Percentiles rank a stretch among this genome's conserved stretches.
phyloP scores from a whole-genome alignment of 2,888 invertebrate genomes.

The Thecophora atra region DNA sequence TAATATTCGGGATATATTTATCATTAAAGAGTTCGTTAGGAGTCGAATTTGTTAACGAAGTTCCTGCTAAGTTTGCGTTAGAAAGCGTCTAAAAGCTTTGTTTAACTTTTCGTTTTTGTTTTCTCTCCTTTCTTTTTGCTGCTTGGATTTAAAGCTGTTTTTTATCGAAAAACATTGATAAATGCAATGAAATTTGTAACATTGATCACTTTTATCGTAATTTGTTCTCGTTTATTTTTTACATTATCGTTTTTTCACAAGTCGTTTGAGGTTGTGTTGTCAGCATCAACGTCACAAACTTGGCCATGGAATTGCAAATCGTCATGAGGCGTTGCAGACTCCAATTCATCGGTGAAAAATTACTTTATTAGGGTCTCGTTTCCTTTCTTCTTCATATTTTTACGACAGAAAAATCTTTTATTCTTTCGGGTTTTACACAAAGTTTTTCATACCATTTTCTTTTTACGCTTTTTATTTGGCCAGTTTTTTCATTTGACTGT shows the following conservation, averaged over 20 bases:
- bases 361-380: background rate
- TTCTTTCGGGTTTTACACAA: too few relatives aligned
- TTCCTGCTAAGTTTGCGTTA: too few relatives aligned
- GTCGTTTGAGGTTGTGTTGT: too few relatives aligned
- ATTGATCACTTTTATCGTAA: conserved; percentile 28
- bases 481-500: background rate
- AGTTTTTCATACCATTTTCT: conserved; percentile 45
- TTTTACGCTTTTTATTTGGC: background rate
- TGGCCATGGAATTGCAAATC: background rate
- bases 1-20: too few relatives aligned
- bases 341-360: background rate
- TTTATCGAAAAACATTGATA: conserved; percentile 33
- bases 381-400: background rate
- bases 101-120: background rate
- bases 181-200: conserved; percentile 33
- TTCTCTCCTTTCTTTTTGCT: too few relatives aligned
- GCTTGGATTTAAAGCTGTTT: conserved; percentile 10
- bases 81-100: too few relatives aligned
- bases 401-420: too few relatives aligned
- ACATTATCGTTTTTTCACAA: background rate
- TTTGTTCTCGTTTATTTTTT: background rate
- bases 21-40: too few relatives aligned
- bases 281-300: background rate
- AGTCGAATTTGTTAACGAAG: too few relatives aligned
- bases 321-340: too few relatives aligned